Base-by-base conservation (phyloP, 2,888 invertebrate species). In the Mechanitis messenoides region DNA sequence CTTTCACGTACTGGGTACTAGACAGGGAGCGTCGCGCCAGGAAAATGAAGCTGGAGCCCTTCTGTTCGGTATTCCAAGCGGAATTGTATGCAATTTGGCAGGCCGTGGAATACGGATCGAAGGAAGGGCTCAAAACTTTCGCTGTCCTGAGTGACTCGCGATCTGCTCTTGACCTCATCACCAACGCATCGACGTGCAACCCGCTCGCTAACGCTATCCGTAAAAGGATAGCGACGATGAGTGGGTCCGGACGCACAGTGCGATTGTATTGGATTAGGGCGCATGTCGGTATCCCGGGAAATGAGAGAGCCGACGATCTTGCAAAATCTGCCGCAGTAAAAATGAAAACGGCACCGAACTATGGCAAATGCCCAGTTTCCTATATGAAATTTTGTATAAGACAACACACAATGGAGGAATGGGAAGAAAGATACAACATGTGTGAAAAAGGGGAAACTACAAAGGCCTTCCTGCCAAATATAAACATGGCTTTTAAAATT, bases 141-240 rank as follows among this genome's bases (percentile, higher is more conserved):
- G 59, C 56, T 53, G 65, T 66, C 3, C 3, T 63, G n/a, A 63
- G 65, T 38, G 68, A 68, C 53, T 65, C 66, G 9, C 62, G 64
- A 63, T 67, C 68, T 0, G 45, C 56, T 9, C 9, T 28, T 1
- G 20, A 53, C 28, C 50, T 33, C 28, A 3, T 42, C 28, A 3
- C 38, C 11, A 28, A 20, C 11, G 2, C 20, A 20, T 20, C 20
- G 20, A 20, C 20, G 20, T 20, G 20, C 20, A 20, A 20, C 20
- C 20, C 20, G 20, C 20, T 20, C 20, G 20, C 20, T 20, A 20
- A 20, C 20, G 20, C 20, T 20, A 20, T 20, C 20, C 0, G 20
- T 9, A 0, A 53, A 11, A 42, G 38, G 20, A 28, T 50, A 7
- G 12, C 35, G 20, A 31, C 35, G 38, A n/a, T 46, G 46, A 12